phyloP scores from a whole-genome alignment of 2,888 invertebrate genomes.

The Acheta domesticus region DNA sequence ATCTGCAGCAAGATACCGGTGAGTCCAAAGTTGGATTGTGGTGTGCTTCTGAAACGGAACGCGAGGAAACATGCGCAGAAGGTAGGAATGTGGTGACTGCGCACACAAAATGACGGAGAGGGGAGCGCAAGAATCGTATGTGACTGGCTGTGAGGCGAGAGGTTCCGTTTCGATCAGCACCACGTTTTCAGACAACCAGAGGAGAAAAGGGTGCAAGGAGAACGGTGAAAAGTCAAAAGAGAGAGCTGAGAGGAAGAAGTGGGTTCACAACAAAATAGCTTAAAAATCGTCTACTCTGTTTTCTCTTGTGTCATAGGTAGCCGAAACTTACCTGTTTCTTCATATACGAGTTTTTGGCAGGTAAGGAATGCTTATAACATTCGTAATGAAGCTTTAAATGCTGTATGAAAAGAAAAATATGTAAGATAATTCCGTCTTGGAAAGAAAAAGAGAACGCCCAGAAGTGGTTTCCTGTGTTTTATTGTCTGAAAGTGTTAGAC shows the following conservation, averaged over 20 bases:
- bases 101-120: neutral
- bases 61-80: neutral
- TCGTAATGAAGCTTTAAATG: slow-evolving; percentile 18
- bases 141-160: neutral
- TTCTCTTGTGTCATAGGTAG: slow-evolving; percentile 33
- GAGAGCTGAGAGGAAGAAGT: slow-evolving; percentile 53
- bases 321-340: slow-evolving; percentile 30
- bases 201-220: slow-evolving; percentile 41
- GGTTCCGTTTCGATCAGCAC: slow-evolving; percentile 29
- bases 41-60: neutral
- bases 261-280: slow-evolving; percentile 44
- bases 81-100: neutral
- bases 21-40: neutral
- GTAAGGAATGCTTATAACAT: slow-evolving; percentile 29
- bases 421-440: slow-evolving; percentile 23
- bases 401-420: slow-evolving; percentile 24
- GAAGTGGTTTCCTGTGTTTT: slow-evolving; percentile 26
- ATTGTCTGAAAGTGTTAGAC: neutral
- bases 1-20: slow-evolving; percentile 25
- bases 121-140: neutral
- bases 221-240: slow-evolving; percentile 41
- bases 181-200: slow-evolving; percentile 33
- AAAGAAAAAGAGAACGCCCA: slow-evolving; percentile 33
- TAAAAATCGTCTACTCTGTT: slow-evolving; percentile 37
- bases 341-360: slow-evolving; percentile 26